Conservation (phyloP, 2,888 invertebrate species). For the Congeria kusceri region DNA sequence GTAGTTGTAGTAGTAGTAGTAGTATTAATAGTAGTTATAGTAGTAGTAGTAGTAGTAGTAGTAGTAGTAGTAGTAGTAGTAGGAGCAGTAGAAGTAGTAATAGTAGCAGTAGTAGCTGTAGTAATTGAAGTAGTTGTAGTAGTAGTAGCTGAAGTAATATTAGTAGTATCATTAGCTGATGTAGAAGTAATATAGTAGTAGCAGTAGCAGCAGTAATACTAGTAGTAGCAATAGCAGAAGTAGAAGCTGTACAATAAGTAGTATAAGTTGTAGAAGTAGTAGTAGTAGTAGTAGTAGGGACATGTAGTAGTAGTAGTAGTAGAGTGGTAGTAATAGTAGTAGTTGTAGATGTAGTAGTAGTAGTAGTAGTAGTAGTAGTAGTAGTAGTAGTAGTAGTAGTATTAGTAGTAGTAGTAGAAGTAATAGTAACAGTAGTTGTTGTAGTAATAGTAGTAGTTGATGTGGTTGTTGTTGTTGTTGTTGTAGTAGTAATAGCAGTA, state of each 20-base stretch:
- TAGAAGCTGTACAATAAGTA: slow-evolving; percentile 26
- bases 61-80: too few species aligned
- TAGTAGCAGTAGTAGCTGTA: too few species aligned
- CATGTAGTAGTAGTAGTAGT: slow-evolving; percentile 11
- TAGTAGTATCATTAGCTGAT: background rate
- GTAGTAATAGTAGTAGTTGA: too few species aligned
- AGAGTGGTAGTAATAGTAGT: slow-evolving; percentile 3
- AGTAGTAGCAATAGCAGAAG: slow-evolving; percentile 16
- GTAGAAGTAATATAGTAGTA: slow-evolving; percentile 6
- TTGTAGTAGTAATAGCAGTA: slow-evolving; percentile 11
- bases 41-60: too few species aligned
- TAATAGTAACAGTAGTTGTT: too few species aligned
- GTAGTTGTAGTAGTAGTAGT: background rate
- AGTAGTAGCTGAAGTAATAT: background rate
- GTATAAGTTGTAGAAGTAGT: slow-evolving; percentile 5
- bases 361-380: slow-evolving; percentile 29
- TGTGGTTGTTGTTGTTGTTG: slow-evolving; percentile 7
- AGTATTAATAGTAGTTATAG: too few species aligned
- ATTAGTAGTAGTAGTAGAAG: too few species aligned
- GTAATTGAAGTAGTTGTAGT: background rate
- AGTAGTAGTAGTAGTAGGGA: slow-evolving; percentile 11
- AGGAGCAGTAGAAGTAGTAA: too few species aligned
- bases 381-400: slow-evolving; percentile 15
- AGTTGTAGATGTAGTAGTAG: slow-evolving; percentile 4
- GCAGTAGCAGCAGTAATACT: background rate